Evolutionary conservation across 2,888 invertebrate genomes (phyloP), one percentile per base, ranked within the genome.

Genomic region (Lumbricus terrestris): DNA sequence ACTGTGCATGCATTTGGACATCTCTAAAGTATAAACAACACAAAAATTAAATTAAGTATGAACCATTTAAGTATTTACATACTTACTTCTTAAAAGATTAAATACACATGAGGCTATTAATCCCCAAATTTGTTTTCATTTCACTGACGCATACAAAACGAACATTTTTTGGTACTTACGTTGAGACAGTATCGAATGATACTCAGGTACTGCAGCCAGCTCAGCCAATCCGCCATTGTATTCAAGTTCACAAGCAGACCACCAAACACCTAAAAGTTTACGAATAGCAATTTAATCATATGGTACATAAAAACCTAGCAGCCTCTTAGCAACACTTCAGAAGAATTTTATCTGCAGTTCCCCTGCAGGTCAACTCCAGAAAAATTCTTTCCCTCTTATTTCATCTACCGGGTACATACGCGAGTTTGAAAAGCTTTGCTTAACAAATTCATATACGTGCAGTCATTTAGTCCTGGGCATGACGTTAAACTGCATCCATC

Each of bases 181-280:
- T 91, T 93, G 37, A 94, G 91, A 82, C 93, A 92, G 92, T 94
- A 95, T 91, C 94, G 92, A 91, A 95, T 94, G 40, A 95, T 93
- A 92, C 94, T 94, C 90, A 94, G 42, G 91, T 93, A 95, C 88
- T 94, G 93, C 34, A 94, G 90, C 95, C 95, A 95, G 33, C 93
- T 92, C 40, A 95, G 92, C 93, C 94, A 94, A 29, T 92, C 92
- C 0, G 92, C 93, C 20, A 95, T 92, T 23, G 93, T 92, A n/a
- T 93, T 92, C 82, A 95, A 91, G 91, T 94, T 94, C 18, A 94
- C 94, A 82, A 95, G 92, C 37, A 95, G 92, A 15, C 95, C 95
- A 92, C 94, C 93, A 91, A 95, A 95, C 33, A 95, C 92, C 92
- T 91, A 83, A 23, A 89, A 89, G n/a, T 82, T 33, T 47, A 82